phyloP scores from a whole-genome alignment of 2,888 invertebrate genomes.

The Tenodera sinensis region DNA sequence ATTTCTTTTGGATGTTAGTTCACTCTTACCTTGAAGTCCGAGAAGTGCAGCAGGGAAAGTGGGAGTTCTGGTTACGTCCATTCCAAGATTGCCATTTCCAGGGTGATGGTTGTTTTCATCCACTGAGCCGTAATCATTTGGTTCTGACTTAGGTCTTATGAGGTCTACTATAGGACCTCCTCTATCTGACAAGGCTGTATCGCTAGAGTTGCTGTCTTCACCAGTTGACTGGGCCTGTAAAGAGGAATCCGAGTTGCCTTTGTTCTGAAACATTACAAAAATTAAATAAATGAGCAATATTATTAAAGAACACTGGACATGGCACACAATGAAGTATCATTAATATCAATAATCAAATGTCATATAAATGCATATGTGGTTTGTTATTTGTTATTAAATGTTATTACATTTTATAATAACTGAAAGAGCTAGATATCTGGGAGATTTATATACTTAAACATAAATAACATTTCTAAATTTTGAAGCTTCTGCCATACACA shows the following conservation, averaged over 20 bases:
- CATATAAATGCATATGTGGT: no score
- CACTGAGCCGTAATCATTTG: constrained; percentile 59
- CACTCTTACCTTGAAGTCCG: constrained; percentile 68
- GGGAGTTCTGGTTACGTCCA: constrained; percentile 64
- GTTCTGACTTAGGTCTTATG: constrained; percentile 70
- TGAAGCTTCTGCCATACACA: no score
- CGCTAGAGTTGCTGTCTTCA: constrained; percentile 81
- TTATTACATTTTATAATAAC: no score
- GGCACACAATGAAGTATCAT: no score
- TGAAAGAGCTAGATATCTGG: no score
- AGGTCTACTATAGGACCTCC: constrained; percentile 44
- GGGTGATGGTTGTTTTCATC: constrained; percentile 50
- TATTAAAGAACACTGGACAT: no score
- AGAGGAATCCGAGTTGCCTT: constrained; percentile 57
- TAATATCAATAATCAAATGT: no score
- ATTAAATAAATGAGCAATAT: no score
- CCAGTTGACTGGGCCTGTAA: constrained; percentile 67
- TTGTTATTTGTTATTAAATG: no score
- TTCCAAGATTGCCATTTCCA: constrained; percentile 58
- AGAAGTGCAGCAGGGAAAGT: constrained; percentile 76
- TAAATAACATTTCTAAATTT: no score
- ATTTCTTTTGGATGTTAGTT: neutral
- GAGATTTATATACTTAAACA: no score
- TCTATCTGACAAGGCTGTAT: constrained; percentile 70
- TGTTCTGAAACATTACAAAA: constrained; percentile 37